Evolutionary conservation across 2,888 invertebrate species (phyloP).

Genomic region (Aspidapion aeneum): DNA sequence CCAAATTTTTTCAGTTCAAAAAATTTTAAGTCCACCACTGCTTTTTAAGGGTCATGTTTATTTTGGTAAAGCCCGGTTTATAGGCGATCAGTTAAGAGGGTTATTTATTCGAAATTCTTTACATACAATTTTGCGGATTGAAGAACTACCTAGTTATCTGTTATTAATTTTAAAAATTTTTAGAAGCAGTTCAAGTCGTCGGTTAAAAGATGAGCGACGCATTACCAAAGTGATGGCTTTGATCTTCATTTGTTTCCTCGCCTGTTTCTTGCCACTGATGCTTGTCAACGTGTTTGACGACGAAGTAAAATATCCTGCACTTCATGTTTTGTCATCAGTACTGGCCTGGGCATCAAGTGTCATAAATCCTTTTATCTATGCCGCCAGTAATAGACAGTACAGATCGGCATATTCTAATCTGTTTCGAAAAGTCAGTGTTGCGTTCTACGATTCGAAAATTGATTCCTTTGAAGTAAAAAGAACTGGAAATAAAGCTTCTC

Average conservation of each 20-base stretch:
- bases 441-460: constrained; percentile 38
- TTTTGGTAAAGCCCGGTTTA: no score
- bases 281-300: constrained; percentile 86
- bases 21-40: no score
- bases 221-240: constrained; percentile 83
- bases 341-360: constrained; percentile 89
- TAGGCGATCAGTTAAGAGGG: no score
- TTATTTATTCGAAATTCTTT: no score
- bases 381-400: constrained; percentile 84
- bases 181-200: no score
- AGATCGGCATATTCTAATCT: constrained; percentile 58
- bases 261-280: constrained; percentile 86
- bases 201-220: constrained; percentile 69
- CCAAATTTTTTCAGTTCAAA: no score
- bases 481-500: constrained; percentile 31
- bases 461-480: constrained; percentile 33
- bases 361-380: constrained; percentile 87
- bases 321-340: constrained; percentile 81
- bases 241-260: constrained; percentile 81
- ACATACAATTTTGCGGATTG: no score
- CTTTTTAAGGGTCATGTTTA: no score
- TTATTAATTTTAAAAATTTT: no score
- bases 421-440: constrained; percentile 45
- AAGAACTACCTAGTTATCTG: no score
- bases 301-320: constrained; percentile 61